Base-by-base conservation (phyloP, 1,140 invertebrate species). In the Rhagoletis zephyria region DNA sequence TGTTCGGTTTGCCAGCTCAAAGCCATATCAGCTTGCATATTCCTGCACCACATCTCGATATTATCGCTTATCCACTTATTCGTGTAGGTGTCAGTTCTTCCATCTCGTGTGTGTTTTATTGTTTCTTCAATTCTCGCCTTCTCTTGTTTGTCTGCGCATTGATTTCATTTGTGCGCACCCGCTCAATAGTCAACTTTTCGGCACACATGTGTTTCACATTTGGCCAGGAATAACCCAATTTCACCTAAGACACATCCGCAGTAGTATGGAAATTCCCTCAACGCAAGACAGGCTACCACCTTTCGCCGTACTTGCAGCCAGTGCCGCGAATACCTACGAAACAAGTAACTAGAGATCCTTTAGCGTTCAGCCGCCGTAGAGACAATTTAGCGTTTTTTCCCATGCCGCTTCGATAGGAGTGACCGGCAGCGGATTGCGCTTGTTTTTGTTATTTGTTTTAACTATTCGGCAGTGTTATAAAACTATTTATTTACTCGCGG, bases 201-300 rank as follows among this genome's bases (percentile, higher is more conserved):
- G 19, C 74, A 56, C 74, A 81, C 74, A 81, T 81, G n/a, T 81
- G 74, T 56, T 56, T 51, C 74, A 56, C 16, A 59, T 56, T 56
- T 81, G 48, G 3, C 9, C n/a, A 30, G 74, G 74, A 81, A 81
- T 81, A 59, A n/a, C 48, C 74, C 74, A n/a, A 81, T 7, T 9
- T 0, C 74, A 30, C 5, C 19, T 56, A n/a, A 51, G 42, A 0
- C 12, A 3, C 10, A 2, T 45, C 12, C 6, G 10, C 10, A 14
- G 42, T 45, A 45, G 4, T 81, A n/a, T 19, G 74, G 74, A 59
- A 81, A 56, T 81, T 81, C 74, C 48, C 61, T 63, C 61, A 63
- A 63, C 7, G 12, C 0, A 30, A 30, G 30, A 0, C 30, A 30
- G 30, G 30, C 30, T 30, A 30, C 30, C 30, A 30, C 30, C 30